Percentiles rank a stretch among this genome's conserved stretches.
Evolutionary conservation across 2,113 vertebrate genomes (phyloP).

Genomic region (Pteruthius melanotis): DNA sequence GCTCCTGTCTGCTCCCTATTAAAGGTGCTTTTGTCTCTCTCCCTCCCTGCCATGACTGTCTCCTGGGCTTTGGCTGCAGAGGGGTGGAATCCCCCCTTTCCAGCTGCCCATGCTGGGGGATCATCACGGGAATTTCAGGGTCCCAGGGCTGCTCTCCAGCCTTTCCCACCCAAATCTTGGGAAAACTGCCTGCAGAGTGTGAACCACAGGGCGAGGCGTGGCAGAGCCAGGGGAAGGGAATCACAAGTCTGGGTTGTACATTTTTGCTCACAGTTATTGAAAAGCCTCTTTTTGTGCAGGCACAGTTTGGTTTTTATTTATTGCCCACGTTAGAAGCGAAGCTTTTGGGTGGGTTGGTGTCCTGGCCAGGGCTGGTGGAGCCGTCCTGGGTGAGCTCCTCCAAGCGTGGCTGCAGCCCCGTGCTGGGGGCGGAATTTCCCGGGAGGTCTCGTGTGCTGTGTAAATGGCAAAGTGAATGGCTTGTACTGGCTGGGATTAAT

Average conservation of each 20-base stretch:
- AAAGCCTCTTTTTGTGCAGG: not conserved
- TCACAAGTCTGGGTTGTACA: rapidly evolving
- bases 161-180: not conserved
- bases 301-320: not conserved
- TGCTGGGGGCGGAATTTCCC: rapidly evolving
- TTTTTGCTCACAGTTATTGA: not conserved
- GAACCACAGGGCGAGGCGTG: not conserved
- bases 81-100: not conserved
- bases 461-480: not conserved
- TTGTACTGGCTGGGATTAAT: not conserved
- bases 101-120: not conserved
- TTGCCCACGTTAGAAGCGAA: rapidly evolving
- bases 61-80: not conserved
- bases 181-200: not conserved
- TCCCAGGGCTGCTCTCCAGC: not conserved
- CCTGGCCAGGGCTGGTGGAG: not conserved
- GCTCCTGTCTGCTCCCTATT: not conserved
- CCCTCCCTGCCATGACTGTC: not conserved
- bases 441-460: not conserved
- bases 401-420: not conserved
- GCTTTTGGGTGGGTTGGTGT: not conserved
- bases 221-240: not conserved
- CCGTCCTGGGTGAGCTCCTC: rapidly evolving
- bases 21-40: not conserved
- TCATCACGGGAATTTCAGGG: not conserved